phyloP scores from a whole-genome alignment of 2,888 invertebrate genomes.

The Tenthredo scrophulariae region DNA sequence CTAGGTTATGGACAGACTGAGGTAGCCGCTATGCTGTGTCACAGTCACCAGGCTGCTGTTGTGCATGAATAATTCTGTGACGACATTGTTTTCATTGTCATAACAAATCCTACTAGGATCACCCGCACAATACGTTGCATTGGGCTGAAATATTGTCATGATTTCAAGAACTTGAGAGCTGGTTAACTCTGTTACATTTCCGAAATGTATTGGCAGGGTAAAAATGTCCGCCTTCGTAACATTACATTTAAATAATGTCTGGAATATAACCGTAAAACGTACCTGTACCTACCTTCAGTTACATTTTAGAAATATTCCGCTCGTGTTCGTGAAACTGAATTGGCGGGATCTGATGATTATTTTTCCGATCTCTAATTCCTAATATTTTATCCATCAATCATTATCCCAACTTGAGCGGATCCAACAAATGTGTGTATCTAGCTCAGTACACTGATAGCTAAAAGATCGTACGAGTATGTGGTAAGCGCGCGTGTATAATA shows the following conservation, averaged over 20 bases:
- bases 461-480: neutral
- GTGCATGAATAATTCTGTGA: slow-evolving; percentile 13
- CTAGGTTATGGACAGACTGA: neutral
- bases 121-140: neutral
- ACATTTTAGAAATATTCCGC: neutral
- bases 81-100: slow-evolving; percentile 25
- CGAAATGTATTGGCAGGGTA: neutral
- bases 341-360: neutral
- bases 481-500: neutral
- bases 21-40: neutral
- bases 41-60: neutral
- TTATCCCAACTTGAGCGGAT: too few relatives aligned
- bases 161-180: neutral
- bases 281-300: neutral
- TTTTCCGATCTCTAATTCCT: neutral
- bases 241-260: neutral
- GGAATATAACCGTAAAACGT: neutral
- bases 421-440: neutral
- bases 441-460: neutral
- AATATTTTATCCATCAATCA: neutral
- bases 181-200: neutral
- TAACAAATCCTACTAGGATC: neutral
- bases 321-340: neutral
- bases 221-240: neutral
- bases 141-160: neutral